Base-by-base conservation (phyloP, 53 echinoderm and acorn worm species). In the Antedon mediterranea region DNA sequence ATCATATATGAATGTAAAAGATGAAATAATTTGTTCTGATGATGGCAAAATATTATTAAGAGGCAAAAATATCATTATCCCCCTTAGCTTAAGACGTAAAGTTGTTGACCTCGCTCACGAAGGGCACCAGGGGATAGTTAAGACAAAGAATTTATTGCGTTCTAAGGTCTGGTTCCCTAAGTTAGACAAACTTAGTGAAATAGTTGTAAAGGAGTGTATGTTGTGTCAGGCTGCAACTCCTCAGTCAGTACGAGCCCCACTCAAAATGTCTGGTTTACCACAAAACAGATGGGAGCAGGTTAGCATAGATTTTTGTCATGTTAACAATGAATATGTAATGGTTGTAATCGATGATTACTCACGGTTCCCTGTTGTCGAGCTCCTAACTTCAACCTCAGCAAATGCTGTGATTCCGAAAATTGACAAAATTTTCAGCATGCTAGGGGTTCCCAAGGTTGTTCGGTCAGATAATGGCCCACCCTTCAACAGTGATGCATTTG, bases 381-480 rank as follows among this genome's bases (percentile, higher is more conserved):
- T 84, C n/a, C 32, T 77, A 14, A 73, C 73, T 28, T 79, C 85
- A 44, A 84, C 85, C 14, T 79, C 85, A 30, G 85, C 85, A 28
- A 84, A 84, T n/a, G 43, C 85, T 57, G 85, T 84, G 1, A 77
- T 84, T 33, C 85, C 85, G 13, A 83, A 43, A 43, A 44, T 79
- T 37, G 84, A 79, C 57, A 74, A 43, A 31, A 84, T 84, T 43
- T 84, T 84, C 43, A 57, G 57, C 57, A 57, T 31, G 28, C 71
- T 84, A 29, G 85, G 85, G 18, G 32, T 79, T 32, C 85, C 85
- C 29, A 28, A 74, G 28, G 71, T 75, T 42, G 75, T 84, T 28
- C 79, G 71, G 26, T 29, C 78, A 23, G 84, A 83, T 73, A 83
- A 83, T 44, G 57, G 84, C 43, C 84, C 84, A 14, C 79, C 80